Conservation (phyloP, 2,797 vertebrate genomes). For the Parotocinclus haroldoi region DNA sequence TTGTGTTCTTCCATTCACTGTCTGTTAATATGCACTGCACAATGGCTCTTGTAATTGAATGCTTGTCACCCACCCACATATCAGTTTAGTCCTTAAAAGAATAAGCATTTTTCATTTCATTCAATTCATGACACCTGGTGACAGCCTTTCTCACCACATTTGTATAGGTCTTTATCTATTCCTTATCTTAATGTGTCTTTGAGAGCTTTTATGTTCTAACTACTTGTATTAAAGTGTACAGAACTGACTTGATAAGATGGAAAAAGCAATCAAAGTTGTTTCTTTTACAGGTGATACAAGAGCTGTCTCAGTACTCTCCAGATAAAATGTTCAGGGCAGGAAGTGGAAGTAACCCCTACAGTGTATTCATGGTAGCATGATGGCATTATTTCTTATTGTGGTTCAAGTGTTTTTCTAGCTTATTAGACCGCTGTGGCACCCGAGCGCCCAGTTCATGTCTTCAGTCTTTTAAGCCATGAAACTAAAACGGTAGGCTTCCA, state of each 20-base stretch:
- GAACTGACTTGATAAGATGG: neutral
- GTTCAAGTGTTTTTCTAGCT: no score
- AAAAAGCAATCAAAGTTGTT: neutral
- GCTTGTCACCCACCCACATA: neutral
- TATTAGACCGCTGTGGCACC: no score
- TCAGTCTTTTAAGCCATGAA: no score
- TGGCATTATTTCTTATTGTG: no score
- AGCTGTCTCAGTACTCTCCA: slow-evolving; percentile 34
- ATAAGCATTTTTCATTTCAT: no score
- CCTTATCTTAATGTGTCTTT: neutral
- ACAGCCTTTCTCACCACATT: slow-evolving; percentile 42
- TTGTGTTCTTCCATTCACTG: neutral
- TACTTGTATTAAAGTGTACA: neutral
- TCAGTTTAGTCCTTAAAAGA: slow-evolving; percentile 12
- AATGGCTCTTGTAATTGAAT: slow-evolving; percentile 47
- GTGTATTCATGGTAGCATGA: no score
- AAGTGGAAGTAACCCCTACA: no score
- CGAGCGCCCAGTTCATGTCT: no score
- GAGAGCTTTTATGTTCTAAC: neutral
- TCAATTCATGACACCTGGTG: neutral
- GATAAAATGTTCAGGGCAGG: no score
- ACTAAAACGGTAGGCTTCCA: no score
- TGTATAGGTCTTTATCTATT: no score
- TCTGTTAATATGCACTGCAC: neutral
- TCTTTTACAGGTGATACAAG: slow-evolving; percentile 59